These are phyloP conservation scores for Drosophila nr. medialis DNA, from an alignment of 2,888 invertebrate genomes.

Conservation along the genomic window DNA sequence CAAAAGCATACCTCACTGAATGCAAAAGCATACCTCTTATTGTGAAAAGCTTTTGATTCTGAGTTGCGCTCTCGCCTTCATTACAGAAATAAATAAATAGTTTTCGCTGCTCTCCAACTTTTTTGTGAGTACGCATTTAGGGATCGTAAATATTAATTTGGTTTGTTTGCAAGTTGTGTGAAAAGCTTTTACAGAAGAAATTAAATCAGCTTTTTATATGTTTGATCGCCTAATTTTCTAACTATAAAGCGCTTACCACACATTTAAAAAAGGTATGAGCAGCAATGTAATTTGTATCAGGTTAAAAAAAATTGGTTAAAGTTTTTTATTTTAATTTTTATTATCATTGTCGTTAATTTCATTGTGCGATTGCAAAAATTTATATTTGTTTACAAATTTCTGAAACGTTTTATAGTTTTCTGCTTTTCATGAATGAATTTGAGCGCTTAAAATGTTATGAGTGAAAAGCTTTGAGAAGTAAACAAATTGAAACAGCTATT, in stretches of 20 bases:
- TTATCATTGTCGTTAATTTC: background rate
- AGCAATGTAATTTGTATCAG: background rate
- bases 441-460: background rate
- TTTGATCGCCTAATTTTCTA: background rate
- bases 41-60: slow-evolving; percentile 2
- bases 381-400: background rate
- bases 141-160: background rate
- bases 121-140: background rate
- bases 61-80: background rate
- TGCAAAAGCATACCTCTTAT: background rate
- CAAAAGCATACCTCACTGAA: background rate
- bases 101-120: background rate
- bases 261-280: background rate
- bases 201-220: background rate
- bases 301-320: too few relatives aligned
- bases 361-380: background rate
- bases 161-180: background rate
- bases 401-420: background rate
- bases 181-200: background rate
- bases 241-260: background rate
- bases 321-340: too few relatives aligned
- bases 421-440: background rate
- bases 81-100: background rate
- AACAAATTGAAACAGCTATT: too few relatives aligned
- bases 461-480: too few relatives aligned